A percentile compares a stretch with the other conserved stretches of the same genome.
phyloP scores from a whole-genome alignment of 2,888 invertebrate genomes.

The Nephrotoma flavescens region DNA sequence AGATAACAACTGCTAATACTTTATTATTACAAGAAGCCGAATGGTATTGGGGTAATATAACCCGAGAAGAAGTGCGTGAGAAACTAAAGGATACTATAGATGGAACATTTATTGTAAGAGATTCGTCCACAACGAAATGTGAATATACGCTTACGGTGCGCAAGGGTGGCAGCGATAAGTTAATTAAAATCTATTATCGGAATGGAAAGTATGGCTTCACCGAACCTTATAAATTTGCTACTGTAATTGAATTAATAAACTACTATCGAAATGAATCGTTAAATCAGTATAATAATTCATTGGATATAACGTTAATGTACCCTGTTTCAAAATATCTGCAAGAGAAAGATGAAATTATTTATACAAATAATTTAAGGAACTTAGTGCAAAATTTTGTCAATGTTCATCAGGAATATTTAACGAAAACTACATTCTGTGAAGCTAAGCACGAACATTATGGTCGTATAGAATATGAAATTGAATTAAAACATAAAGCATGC shows the following conservation, averaged over 20 bases:
- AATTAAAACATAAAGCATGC: constrained; percentile 69
- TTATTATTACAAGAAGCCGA: constrained; percentile 45
- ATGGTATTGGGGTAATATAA: constrained; percentile 96
- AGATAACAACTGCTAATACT: neutral
- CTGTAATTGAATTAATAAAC: constrained; percentile 78
- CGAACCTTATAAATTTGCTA: constrained; percentile 65
- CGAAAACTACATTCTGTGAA: constrained; percentile 61
- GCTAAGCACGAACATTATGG: constrained; percentile 61
- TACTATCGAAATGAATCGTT: constrained; percentile 76
- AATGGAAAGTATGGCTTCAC: constrained; percentile 90
- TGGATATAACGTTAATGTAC: constrained; percentile 81
- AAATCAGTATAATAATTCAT: constrained; percentile 79
- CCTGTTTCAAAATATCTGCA: constrained; percentile 60
- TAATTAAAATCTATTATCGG: constrained; percentile 86
- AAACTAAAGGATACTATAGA: constrained; percentile 81
- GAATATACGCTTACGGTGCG: constrained; percentile 92
- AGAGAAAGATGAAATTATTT: constrained; percentile 27
- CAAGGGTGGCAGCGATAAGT: constrained; percentile 88
- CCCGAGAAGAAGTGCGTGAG: constrained; percentile 84
- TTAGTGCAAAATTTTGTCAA: constrained; percentile 60
- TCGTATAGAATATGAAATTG: constrained; percentile 61
- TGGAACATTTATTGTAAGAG: constrained; percentile 92
- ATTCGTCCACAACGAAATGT: constrained; percentile 87
- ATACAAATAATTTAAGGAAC: constrained; percentile 22
- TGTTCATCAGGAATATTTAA: constrained; percentile 52